Evolutionary conservation across 2,113 vertebrate genomes (phyloP).

Genomic region (Pygathrix nemaeus): DNA sequence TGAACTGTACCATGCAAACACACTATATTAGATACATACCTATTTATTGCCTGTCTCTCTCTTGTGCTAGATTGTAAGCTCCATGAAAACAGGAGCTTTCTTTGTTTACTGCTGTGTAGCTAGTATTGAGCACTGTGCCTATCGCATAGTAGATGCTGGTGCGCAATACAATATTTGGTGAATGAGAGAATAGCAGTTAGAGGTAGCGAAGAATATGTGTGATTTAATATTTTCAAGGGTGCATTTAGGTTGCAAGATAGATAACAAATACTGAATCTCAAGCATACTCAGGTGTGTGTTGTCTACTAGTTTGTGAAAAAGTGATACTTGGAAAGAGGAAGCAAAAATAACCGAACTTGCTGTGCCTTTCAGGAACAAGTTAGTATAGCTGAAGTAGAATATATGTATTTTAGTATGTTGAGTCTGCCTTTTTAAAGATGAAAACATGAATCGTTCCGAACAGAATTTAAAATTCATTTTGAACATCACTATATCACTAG

Average conservation of each 20-base stretch:
- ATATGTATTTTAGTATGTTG: background rate
- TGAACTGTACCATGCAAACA: background rate
- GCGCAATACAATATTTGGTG: background rate
- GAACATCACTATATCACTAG: background rate
- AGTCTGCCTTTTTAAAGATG: constrained; percentile 3
- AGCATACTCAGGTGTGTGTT: background rate
- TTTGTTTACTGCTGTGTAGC: background rate
- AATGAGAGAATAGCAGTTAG: background rate
- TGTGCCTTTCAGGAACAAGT: background rate
- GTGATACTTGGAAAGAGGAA: background rate
- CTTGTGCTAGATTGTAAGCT: background rate
- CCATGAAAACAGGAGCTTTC: background rate
- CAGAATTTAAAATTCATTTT: constrained; percentile 57
- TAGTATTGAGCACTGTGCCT: background rate
- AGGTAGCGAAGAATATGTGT: constrained; percentile 16
- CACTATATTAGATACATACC: background rate
- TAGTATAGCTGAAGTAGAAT: background rate
- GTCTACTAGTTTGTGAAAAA: constrained; percentile 13
- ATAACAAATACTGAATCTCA: constrained; percentile 18
- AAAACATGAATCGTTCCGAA: background rate
- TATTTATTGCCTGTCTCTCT: background rate
- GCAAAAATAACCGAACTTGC: background rate
- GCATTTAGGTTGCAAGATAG: background rate
- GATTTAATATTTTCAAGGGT: constrained; percentile 27
- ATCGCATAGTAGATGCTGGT: background rate